Evolutionary conservation across 2,888 invertebrate genomes (phyloP).

Genomic region (Zonitis immaculata): DNA sequence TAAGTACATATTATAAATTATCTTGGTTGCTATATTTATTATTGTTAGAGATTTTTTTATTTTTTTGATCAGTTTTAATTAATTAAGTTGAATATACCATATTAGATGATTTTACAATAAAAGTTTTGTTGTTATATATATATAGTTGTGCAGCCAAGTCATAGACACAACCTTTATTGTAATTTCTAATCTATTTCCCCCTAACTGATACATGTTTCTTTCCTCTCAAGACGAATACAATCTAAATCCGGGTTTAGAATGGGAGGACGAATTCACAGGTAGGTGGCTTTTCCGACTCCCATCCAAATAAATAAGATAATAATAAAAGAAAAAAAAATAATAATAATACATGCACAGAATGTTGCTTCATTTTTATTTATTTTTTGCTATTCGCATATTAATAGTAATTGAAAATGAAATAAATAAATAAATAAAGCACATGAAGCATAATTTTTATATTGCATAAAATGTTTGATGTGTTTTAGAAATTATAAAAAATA

Average conservation of each 20-base stretch:
- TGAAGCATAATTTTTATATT: background rate
- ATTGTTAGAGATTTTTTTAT: background rate
- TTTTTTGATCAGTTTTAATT: background rate
- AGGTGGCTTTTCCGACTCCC: slow-evolving; percentile 59
- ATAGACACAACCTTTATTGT: slow-evolving; percentile 27
- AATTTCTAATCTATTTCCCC: slow-evolving; percentile 46
- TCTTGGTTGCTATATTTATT: background rate
- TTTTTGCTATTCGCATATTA: slow-evolving; percentile 2
- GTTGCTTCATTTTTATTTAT: background rate
- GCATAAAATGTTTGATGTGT: background rate
- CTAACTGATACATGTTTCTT: slow-evolving; percentile 50
- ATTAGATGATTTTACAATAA: slow-evolving; percentile 4
- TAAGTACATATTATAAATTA: background rate
- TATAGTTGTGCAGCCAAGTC: slow-evolving; percentile 24
- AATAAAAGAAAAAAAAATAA: background rate
- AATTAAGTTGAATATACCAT: background rate
- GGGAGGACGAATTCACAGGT: slow-evolving; percentile 99
- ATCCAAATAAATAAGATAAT: too few relatives aligned
- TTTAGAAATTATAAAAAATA: background rate
- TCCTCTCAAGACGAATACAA: slow-evolving; percentile 95
- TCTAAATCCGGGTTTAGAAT: slow-evolving; percentile 99
- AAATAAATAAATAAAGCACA: background rate
- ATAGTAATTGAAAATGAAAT: too few relatives aligned
- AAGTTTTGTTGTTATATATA: slow-evolving; percentile 22
- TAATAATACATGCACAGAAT: slow-evolving; percentile 2